Conservation (phyloP, 2,797 vertebrate species). For the Scyliorhinus canicula region DNA sequence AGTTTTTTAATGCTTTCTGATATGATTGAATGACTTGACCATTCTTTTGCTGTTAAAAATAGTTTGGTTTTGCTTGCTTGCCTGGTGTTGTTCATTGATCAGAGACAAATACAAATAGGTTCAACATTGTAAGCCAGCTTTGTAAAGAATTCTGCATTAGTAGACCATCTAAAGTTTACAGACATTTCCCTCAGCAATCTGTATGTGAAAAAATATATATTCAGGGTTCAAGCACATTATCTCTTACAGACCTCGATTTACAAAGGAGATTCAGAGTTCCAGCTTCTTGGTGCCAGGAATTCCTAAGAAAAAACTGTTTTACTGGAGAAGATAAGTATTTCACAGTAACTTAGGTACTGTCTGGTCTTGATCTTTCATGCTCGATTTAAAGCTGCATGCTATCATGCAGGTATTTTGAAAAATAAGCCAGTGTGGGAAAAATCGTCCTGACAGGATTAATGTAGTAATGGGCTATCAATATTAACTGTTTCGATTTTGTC, state of each 20-base stretch:
- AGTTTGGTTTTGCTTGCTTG: not conserved
- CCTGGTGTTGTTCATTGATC: not conserved
- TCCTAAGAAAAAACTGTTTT: not conserved
- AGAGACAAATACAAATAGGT: not conserved
- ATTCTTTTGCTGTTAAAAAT: not conserved
- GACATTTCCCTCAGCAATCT: not conserved
- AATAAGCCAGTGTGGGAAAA: not conserved
- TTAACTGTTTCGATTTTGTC: constrained; percentile 9
- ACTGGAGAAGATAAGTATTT: not conserved
- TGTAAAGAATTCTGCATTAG: not conserved
- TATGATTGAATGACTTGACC: not conserved
- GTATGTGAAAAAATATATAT: not conserved
- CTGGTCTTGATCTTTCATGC: constrained; percentile 2
- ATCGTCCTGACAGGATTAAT: not conserved
- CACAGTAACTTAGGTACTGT: not conserved
- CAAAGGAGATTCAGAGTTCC: not conserved
- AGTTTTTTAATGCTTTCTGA: not conserved
- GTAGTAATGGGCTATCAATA: not conserved
- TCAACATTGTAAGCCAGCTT: not conserved
- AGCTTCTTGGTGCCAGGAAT: no score
- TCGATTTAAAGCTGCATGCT: not conserved
- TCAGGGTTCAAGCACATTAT: not conserved
- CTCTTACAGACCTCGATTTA: not conserved
- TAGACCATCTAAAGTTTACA: not conserved
- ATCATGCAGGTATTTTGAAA: constrained; percentile 21